Percentiles rank a stretch among this genome's conserved stretches.
phyloP scores from a whole-genome alignment of 2,888 invertebrate genomes.

The Crocallis elinguaria region DNA sequence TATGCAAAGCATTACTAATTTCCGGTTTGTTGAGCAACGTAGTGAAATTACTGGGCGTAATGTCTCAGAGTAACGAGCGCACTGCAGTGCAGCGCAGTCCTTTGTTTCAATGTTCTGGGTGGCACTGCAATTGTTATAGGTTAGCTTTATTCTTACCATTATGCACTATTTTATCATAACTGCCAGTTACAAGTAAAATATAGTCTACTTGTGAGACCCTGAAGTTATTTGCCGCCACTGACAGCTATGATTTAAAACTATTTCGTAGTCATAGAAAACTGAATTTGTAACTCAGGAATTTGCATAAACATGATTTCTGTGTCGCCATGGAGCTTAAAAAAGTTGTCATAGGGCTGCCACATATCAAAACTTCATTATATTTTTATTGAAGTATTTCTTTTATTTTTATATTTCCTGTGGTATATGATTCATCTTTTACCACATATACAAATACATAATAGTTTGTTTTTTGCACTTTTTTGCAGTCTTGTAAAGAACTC shows the following conservation, averaged over 20 bases:
- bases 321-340: slow-evolving; percentile 38
- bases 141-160: background rate
- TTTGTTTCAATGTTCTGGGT: background rate
- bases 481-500: no score
- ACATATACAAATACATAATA: no score
- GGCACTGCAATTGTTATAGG: no score
- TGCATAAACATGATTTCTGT: slow-evolving; percentile 41
- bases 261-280: slow-evolving; percentile 45
- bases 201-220: slow-evolving; percentile 3
- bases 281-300: slow-evolving; percentile 40
- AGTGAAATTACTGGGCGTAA: no score
- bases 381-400: background rate
- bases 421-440: no score
- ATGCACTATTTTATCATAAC: background rate
- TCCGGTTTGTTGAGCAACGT: no score
- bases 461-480: no score
- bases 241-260: slow-evolving; percentile 41
- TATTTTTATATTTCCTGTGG: no score
- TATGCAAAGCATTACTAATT: no score
- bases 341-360: slow-evolving; percentile 32
- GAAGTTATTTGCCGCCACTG: slow-evolving; percentile 21
- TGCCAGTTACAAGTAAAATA: slow-evolving; percentile 16
- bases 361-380: background rate
- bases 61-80: no score
- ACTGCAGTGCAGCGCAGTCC: no score